phyloP scores from a whole-genome alignment of 2,888 invertebrate species.

The Cremastinae sp. region DNA sequence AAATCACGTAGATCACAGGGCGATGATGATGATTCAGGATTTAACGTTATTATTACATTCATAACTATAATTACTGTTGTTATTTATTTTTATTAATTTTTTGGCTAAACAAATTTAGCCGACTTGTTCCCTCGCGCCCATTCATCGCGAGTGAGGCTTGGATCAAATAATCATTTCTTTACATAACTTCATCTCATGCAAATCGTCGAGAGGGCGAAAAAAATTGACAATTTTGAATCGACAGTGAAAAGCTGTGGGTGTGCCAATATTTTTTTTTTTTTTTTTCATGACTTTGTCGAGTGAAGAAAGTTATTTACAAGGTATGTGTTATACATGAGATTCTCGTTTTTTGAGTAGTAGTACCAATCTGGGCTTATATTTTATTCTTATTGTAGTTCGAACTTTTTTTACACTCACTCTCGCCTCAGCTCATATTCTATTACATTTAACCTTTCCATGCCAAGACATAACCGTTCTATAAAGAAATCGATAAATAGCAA shows the following conservation, averaged over 20 bases:
- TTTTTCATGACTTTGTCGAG: slow-evolving; percentile 43
- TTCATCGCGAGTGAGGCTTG: background rate
- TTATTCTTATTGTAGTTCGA: slow-evolving; percentile 56
- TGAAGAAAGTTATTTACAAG: slow-evolving; percentile 71
- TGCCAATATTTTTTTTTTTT: slow-evolving; percentile 29
- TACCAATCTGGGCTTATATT: slow-evolving; percentile 69
- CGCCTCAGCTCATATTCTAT: slow-evolving; percentile 48
- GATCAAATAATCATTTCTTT: slow-evolving; percentile 10
- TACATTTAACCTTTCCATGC: slow-evolving; percentile 33
- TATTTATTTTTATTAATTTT: slow-evolving; percentile 17
- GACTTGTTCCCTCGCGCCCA: background rate
- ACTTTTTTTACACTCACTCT: slow-evolving; percentile 52
- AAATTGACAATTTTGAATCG: slow-evolving; percentile 13
- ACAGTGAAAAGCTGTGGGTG: slow-evolving; percentile 24
- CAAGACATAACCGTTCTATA: no score
- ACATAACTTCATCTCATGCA: slow-evolving; percentile 13
- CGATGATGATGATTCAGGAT: slow-evolving; percentile 30
- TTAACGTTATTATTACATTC: slow-evolving; percentile 12
- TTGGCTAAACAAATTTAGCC: background rate
- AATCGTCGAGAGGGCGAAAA: slow-evolving; percentile 3
- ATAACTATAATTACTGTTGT: slow-evolving; percentile 15
- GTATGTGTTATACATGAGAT: slow-evolving; percentile 65
- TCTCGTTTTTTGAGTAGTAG: slow-evolving; percentile 61
- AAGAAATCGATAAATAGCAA: slow-evolving; percentile 15
- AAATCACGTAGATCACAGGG: slow-evolving; percentile 27